These are phyloP conservation scores for Nilaparvata lugens DNA, from an alignment of 1,140 invertebrate species.

Conservation along the genomic window DNA sequence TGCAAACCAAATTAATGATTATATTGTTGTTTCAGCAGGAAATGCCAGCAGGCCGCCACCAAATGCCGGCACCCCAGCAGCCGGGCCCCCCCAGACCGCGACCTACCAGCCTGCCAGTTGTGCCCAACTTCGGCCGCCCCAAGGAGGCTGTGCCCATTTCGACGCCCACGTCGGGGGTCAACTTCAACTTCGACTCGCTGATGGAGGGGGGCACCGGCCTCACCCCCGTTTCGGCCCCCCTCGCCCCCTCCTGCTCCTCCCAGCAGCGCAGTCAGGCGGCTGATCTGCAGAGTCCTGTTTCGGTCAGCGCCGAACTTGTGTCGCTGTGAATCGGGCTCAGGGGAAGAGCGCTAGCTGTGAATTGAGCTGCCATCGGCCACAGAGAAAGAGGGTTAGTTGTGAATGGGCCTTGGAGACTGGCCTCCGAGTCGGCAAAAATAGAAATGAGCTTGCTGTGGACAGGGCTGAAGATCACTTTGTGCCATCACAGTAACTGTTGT, in stretches of 20 bases:
- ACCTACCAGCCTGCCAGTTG: slow-evolving; percentile 22
- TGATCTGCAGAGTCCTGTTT: slow-evolving; percentile 57
- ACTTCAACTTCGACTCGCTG: slow-evolving; percentile 84
- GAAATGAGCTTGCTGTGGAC: too few relatives aligned
- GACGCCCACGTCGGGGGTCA: slow-evolving; percentile 77
- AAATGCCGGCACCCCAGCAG: not conserved
- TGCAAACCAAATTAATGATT: not conserved
- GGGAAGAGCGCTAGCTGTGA: too few relatives aligned
- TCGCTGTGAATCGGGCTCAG: slow-evolving; percentile 48
- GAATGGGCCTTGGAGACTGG: too few relatives aligned
- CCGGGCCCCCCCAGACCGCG: slow-evolving; percentile 7
- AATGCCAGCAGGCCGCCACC: not conserved
- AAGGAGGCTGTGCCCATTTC: slow-evolving; percentile 62
- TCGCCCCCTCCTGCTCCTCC: slow-evolving; percentile 55
- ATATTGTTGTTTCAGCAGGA: not conserved
- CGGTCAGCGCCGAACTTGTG: slow-evolving; percentile 58
- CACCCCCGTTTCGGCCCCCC: slow-evolving; percentile 65
- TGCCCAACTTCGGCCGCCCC: slow-evolving; percentile 33
- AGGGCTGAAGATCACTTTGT: too few relatives aligned
- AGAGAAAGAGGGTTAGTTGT: too few relatives aligned
- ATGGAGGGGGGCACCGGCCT: slow-evolving; percentile 88
- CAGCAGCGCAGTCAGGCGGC: slow-evolving; percentile 53
- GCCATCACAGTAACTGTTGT: too few relatives aligned
- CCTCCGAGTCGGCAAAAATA: too few relatives aligned
- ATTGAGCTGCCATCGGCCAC: too few relatives aligned